Evolutionary conservation across 2,797 vertebrate genomes (phyloP).

Genomic region (Yasuhikotakia modesta): DNA sequence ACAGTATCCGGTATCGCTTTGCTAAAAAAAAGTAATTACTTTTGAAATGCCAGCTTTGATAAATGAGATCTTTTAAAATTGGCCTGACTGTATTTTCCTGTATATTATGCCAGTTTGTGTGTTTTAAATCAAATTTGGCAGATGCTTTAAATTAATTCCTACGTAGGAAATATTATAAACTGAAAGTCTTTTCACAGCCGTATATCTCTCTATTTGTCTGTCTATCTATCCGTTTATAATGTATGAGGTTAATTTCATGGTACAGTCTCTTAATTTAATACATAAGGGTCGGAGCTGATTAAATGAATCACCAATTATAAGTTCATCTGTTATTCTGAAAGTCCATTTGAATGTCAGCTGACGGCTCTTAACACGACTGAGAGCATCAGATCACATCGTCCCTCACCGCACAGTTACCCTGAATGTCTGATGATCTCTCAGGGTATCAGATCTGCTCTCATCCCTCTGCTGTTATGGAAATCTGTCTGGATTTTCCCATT

Average conservation of each 20-base stretch:
- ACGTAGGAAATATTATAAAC: too few species aligned
- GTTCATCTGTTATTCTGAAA: not conserved
- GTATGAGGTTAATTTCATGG: too few species aligned
- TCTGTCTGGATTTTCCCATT: constrained; percentile 49
- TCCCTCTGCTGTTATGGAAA: constrained; percentile 38
- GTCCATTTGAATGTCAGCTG: not conserved
- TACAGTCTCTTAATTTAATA: too few species aligned
- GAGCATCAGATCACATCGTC: not conserved
- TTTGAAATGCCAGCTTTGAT: constrained; percentile 47
- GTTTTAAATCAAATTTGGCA: not conserved
- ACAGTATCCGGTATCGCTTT: constrained; percentile 58
- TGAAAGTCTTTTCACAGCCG: too few species aligned
- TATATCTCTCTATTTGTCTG: too few species aligned
- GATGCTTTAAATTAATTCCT: not conserved
- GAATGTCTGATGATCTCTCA: constrained; percentile 26
- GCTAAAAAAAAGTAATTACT: constrained; percentile 39
- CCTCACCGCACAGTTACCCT: constrained; percentile 8
- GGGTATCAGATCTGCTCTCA: constrained; percentile 29
- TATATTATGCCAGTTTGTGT: not conserved
- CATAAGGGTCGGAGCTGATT: not conserved
- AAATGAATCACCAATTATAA: constrained; percentile 3
- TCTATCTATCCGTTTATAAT: too few species aligned
- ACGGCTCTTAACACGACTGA: constrained; percentile 3
- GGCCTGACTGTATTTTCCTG: constrained; percentile 5
- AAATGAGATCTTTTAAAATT: constrained; percentile 45